Conservation (phyloP, 2,888 invertebrate species). For the Cepaea hortensis region DNA sequence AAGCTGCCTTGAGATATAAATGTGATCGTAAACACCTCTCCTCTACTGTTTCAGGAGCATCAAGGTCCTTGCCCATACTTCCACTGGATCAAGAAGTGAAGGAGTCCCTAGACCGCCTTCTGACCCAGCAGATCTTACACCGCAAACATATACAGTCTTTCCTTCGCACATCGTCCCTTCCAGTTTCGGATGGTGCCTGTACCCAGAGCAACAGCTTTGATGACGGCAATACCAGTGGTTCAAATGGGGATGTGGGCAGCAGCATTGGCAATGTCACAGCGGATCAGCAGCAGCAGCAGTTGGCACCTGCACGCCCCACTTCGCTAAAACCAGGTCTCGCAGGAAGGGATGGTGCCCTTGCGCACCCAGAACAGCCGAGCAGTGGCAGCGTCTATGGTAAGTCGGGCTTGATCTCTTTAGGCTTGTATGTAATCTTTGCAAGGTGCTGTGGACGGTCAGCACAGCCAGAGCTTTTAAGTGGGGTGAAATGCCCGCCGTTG, state of each 20-base stretch:
- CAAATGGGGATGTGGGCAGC: conserved; percentile 10
- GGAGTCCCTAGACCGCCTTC: conserved; percentile 38
- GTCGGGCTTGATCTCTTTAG: no score
- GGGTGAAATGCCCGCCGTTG: no score
- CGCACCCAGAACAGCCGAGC: background rate
- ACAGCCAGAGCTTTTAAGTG: background rate
- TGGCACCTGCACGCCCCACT: background rate
- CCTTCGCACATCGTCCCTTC: conserved; percentile 34
- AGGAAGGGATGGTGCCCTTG: background rate
- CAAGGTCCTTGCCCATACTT: conserved; percentile 38
- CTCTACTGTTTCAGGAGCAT: conserved; percentile 32
- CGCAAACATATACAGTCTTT: conserved; percentile 27
- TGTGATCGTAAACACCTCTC: background rate
- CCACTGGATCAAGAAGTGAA: conserved; percentile 34
- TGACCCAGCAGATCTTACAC: conserved; percentile 32
- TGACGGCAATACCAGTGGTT: conserved; percentile 13
- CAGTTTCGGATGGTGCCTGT: conserved; percentile 29
- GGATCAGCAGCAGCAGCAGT: conserved; percentile 16
- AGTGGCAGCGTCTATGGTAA: background rate
- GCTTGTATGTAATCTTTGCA: no score
- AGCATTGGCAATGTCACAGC: background rate
- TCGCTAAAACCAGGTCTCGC: background rate
- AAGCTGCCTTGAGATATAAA: background rate
- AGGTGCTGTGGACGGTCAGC: no score
- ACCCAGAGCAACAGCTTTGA: conserved; percentile 23